Conservation (phyloP, 2,888 invertebrate genomes). For the Polia nebulosa region DNA sequence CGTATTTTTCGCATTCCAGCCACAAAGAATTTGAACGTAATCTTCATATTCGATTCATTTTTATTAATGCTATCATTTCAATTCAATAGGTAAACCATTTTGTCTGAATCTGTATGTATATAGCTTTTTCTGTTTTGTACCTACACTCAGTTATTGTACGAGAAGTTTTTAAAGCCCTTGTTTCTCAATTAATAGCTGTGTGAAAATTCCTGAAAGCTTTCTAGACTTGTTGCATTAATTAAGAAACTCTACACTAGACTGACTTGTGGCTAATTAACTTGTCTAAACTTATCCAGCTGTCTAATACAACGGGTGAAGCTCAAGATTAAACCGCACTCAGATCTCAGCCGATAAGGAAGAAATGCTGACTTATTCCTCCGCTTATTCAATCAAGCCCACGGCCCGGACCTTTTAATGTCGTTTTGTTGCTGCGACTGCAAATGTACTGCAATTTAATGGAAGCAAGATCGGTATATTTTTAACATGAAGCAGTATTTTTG, state of each 20-base stretch:
- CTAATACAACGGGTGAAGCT: not conserved
- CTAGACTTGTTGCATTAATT: conserved; percentile 14
- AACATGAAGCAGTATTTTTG: not conserved
- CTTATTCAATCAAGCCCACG: conserved; percentile 20
- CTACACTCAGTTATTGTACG: not conserved
- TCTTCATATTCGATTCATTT: conserved; percentile 17
- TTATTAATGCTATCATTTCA: conserved; percentile 14
- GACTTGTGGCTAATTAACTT: not conserved
- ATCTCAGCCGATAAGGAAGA: conserved; percentile 17
- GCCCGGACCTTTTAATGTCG: not conserved
- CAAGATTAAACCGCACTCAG: not conserved
- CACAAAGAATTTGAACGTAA: conserved; percentile 13
- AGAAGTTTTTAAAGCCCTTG: too few species aligned
- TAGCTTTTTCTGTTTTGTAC: not conserved
- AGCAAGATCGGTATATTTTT: not conserved
- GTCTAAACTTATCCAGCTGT: conserved; percentile 1
- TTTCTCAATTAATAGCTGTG: not conserved
- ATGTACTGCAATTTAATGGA: conserved; percentile 2
- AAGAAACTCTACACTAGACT: not conserved
- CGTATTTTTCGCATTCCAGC: conserved; percentile 35
- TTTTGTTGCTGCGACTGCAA: conserved; percentile 4
- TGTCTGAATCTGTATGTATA: not conserved
- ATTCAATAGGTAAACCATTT: not conserved
- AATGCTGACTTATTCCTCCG: conserved; percentile 1
- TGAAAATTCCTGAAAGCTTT: not conserved